Evolutionary conservation across 2,113 vertebrate species (phyloP).

Genomic region (Carassius auratus): DNA sequence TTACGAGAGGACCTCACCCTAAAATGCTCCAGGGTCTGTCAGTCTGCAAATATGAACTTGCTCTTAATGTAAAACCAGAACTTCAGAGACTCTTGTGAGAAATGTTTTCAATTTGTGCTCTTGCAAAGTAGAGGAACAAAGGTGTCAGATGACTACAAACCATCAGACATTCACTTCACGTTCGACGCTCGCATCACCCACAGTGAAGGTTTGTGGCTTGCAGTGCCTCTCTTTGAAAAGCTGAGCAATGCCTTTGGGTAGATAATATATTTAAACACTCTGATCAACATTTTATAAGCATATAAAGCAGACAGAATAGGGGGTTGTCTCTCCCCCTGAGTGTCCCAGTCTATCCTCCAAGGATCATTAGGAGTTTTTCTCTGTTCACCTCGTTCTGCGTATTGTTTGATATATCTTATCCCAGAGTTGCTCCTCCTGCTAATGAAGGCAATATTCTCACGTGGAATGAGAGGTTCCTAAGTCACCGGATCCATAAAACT

Average conservation of each 20-base stretch:
- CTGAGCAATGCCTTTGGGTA: conserved; percentile 35
- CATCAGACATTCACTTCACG: conserved; percentile 7
- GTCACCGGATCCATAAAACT: conserved; percentile 12
- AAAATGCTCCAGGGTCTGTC: neutral
- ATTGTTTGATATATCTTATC: neutral
- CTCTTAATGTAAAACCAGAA: conserved; percentile 10
- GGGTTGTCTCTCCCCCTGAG: neutral
- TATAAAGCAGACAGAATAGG: neutral
- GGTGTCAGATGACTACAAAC: neutral
- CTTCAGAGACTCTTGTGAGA: neutral
- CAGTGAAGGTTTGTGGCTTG: conserved; percentile 3
- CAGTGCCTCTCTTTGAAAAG: conserved; percentile 28
- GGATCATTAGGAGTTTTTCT: too few relatives aligned
- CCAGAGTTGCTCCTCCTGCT: conserved; percentile 12
- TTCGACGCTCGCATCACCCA: neutral
- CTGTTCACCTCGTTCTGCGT: too few relatives aligned
- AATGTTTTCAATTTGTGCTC: neutral
- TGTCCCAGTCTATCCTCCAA: too few relatives aligned
- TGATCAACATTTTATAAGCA: conserved; percentile 36
- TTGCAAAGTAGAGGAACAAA: conserved; percentile 24
- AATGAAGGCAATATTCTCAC: conserved; percentile 36
- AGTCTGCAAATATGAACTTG: conserved; percentile 6
- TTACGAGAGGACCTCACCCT: neutral
- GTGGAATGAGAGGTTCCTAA: conserved; percentile 5
- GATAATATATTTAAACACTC: conserved; percentile 28